Conservation (phyloP, 2,113 vertebrate species). For the Xenopus borealis region DNA sequence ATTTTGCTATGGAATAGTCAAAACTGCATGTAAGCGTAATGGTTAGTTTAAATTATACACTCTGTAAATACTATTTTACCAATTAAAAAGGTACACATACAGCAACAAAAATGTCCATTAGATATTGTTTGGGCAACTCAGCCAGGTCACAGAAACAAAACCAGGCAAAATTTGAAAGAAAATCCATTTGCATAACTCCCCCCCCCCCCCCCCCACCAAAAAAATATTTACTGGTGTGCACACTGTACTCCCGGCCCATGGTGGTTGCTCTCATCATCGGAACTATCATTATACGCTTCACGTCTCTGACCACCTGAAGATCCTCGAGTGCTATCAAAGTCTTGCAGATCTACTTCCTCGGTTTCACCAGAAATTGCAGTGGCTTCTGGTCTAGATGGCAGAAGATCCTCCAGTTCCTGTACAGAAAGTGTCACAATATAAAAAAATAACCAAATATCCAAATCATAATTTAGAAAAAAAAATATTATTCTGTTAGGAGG, state of each 20-base stretch:
- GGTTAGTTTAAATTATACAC: constrained; percentile 93
- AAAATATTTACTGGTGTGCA: constrained; percentile 86
- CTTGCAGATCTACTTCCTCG: constrained; percentile 94
- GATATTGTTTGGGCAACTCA: constrained; percentile 70
- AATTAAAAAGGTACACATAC: constrained; percentile 87
- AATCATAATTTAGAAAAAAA: no score
- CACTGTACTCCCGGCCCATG: constrained; percentile 97
- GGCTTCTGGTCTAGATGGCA: constrained; percentile 88
- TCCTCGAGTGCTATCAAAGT: constrained; percentile 87
- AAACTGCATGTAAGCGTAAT: constrained; percentile 71
- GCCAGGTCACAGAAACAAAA: constrained; percentile 62
- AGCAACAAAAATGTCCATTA: constrained; percentile 79
- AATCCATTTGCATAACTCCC: constrained; percentile 65
- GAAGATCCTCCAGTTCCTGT: constrained; percentile 93
- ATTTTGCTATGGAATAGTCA: constrained; percentile 70
- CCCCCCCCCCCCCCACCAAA: constrained; percentile 41
- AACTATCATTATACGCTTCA: constrained; percentile 96
- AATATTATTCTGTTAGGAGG: no score
- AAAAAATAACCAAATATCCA: no score
- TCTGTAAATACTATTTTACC: constrained; percentile 86
- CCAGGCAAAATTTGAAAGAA: constrained; percentile 65
- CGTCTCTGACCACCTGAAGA: constrained; percentile 83
- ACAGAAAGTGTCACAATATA: neutral
- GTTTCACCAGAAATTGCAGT: constrained; percentile 82
- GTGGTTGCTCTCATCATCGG: constrained; percentile 92